Conservation (phyloP, 2,888 invertebrate genomes). For the Bembecia ichneumoniformis region DNA sequence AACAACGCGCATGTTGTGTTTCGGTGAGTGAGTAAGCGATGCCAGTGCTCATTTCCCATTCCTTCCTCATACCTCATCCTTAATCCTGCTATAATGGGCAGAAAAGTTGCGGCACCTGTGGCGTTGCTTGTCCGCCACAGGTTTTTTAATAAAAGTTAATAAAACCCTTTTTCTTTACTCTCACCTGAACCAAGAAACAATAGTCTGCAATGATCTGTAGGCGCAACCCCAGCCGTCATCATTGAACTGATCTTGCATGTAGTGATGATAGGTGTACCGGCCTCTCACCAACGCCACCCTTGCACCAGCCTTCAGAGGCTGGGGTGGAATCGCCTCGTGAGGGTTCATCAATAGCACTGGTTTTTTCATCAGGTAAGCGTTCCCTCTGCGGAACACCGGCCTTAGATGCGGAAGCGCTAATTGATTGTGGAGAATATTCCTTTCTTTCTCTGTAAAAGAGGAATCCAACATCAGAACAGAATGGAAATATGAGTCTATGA, state of each 20-base stretch:
- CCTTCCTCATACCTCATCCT: too few species aligned
- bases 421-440: conserved; percentile 79
- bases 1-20: too few species aligned
- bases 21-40: too few species aligned
- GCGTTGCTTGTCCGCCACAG: too few species aligned
- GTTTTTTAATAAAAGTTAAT: too few species aligned
- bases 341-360: conserved; percentile 79
- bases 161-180: too few species aligned
- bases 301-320: conserved; percentile 35
- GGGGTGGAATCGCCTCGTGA: conserved; percentile 74
- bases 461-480: not conserved
- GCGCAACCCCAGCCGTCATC: conserved; percentile 99
- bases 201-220: conserved; percentile 96
- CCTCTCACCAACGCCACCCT: conserved; percentile 79
- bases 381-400: conserved; percentile 84
- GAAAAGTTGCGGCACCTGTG: too few species aligned
- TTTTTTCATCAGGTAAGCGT: conserved; percentile 71
- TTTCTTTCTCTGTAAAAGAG: conserved; percentile 66
- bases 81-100: too few species aligned
- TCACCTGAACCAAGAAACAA: conserved; percentile 93
- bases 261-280: conserved; percentile 94
- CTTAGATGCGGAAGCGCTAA: conserved; percentile 77
- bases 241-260: conserved; percentile 93
- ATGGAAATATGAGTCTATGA: too few species aligned
- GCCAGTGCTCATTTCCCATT: too few species aligned